Evolutionary conservation across 2,888 invertebrate genomes (phyloP), one percentile per base, ranked within the genome.

Genomic region (Scaptomyza polygonia): DNA sequence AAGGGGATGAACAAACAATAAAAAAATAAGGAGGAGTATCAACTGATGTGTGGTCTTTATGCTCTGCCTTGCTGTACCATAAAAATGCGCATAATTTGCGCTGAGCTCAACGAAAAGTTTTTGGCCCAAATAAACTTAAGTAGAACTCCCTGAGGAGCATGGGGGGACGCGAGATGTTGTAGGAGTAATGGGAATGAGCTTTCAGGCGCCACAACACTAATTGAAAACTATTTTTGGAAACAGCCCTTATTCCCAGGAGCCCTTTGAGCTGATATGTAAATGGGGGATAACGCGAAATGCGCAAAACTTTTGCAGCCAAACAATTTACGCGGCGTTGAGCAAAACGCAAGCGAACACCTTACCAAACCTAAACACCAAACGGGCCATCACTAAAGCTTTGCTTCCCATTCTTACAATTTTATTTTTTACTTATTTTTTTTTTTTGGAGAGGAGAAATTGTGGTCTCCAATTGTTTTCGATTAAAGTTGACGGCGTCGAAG

Each of bases 271-370:
- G 73, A 86, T 86, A 83, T 83, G 80, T 76, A 83, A 86, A 86
- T 83, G 81, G 81, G 64, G 74, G 72, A 79, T 86, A 86, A 86
- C 79, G 84, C 79, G 74, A 83, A 83, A 80, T 79, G 79, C 67
- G 84, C 68, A 86, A 83, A 83, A 78, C 82, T 85, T 83, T 80
- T 71, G 79, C 84, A 80, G 80, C 80, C 71, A 84, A 86, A 72
- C 83, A 84, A 84, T 86, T 84, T 84, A 84, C 84, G 83, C 81
- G 84, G 77, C 86, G 86, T 84, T 86, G 86, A 71, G 69, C 72
- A 67, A 84, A 84, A 84, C 79, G 86, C 77, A 82, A 79, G 67
- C 74, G 66, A 69, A 72, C 82, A 82, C 82, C 85, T 81, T 58
- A 68, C 67, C 73, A 40, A 29, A 18, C 42, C 54, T 32, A 27